phyloP scores from a whole-genome alignment of 92 coral and sea anemone species.

The Galaxea fascicularis region DNA sequence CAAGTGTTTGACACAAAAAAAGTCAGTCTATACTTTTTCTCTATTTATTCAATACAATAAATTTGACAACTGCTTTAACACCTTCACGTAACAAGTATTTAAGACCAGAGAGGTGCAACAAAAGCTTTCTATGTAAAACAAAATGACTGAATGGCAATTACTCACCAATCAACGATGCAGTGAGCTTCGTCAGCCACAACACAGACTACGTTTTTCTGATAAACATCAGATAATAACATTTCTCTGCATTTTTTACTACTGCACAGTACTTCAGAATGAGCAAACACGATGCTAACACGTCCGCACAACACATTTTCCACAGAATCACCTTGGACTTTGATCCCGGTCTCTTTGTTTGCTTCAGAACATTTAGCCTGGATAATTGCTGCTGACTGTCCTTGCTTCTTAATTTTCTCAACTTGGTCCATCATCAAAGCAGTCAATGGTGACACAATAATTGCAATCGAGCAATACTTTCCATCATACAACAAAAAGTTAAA shows the following conservation, averaged over 20 bases:
- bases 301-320: constrained; percentile 3
- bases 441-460: constrained; percentile 33
- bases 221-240: not conserved
- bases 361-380: constrained; percentile 2
- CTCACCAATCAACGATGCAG: constrained; percentile 9
- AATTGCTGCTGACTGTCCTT: not conserved
- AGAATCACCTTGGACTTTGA: constrained; percentile 9
- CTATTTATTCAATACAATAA: too few species aligned
- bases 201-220: not conserved
- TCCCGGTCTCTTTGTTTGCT: not conserved
- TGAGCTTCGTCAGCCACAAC: constrained; percentile 5
- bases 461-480: constrained; percentile 24
- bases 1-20: not conserved
- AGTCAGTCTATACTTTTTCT: not conserved
- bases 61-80: too few species aligned
- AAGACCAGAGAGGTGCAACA: not conserved
- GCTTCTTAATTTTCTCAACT: constrained; percentile 27
- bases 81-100: too few species aligned
- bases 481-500: not conserved
- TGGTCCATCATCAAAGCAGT: constrained; percentile 16
- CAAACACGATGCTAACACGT: constrained; percentile 39
- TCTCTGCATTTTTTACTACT: constrained; percentile 13
- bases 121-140: not conserved
- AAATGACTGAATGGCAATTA: not conserved
- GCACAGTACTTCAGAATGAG: constrained; percentile 23